Base-by-base conservation (phyloP, 23 tunicate species). In the Botrylloides violaceus region DNA sequence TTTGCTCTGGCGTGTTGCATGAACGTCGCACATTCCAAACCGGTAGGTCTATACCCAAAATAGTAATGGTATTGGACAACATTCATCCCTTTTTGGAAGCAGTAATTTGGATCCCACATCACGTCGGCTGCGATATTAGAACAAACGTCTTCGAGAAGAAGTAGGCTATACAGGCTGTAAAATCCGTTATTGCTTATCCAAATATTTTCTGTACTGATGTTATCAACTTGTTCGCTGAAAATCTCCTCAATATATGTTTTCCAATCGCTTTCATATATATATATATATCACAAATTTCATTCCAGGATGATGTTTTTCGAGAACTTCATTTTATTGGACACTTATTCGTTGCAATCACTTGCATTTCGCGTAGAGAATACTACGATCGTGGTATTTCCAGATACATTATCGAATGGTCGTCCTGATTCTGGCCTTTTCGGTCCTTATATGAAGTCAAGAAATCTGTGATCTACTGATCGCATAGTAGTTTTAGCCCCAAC, bases 101-200 rank as follows among this genome's bases (percentile, higher is more conserved):
- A 43, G 15, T 43, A 43, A 7, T 43, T 43, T 43, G 53, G 53
- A 43, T 43, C 12, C 53, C 12, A 43, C 53, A 43, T 43, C 53
- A 9, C 53, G 53, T 43, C 9, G 15, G 15, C 53, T 43, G 53
- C 9, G 15, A 43, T 43, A 43, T 43, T 43, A 9, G 53, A 43
- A 43, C 53, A 43, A 7, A 43, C 15, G 9, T 43, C 53, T 9
- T 43, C 12, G 9, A 43, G 53, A 43, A 43, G 15, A 7, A 43
- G 15, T 43, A 43, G 15, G 15, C 53, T 43, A 43, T 43, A 43
- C 9, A 43, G 15, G 53, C 53, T 15, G 53, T n/a, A n/a, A n/a
- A n/a, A n/a, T n/a, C n/a, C n/a, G n/a, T n/a, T n/a, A n/a, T 43
- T 43, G 53, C 53, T 43, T 43, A 43, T 43, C 53, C 53, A 43